Percentiles rank a stretch among this genome's conserved stretches.
Evolutionary conservation across 2,888 invertebrate genomes (phyloP).

Genomic region (Pachliopta kotzebuea): DNA sequence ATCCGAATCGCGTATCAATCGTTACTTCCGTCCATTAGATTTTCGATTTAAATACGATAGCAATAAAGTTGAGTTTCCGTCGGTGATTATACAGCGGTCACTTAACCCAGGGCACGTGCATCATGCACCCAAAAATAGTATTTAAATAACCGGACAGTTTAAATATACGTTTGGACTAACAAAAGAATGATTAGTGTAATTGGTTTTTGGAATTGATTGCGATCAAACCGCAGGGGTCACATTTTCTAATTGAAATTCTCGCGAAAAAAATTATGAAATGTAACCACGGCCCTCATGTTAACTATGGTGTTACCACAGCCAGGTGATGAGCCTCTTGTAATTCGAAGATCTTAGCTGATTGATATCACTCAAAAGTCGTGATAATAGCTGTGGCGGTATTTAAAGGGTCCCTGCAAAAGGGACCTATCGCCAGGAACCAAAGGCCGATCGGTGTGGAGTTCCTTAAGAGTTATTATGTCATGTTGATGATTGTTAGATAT

Average conservation of each 20-base stretch:
- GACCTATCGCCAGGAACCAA: no score
- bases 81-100: not conserved
- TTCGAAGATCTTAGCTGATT: no score
- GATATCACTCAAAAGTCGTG: no score
- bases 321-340: not conserved
- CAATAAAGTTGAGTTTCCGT: constrained; percentile 7
- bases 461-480: no score
- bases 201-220: constrained; percentile 44
- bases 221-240: constrained; percentile 7
- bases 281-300: constrained; percentile 7
- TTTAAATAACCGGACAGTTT: constrained; percentile 22
- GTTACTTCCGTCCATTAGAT: not conserved
- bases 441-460: no score
- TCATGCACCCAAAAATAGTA: constrained; percentile 16
- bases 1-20: constrained; percentile 1
- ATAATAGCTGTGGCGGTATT: no score
- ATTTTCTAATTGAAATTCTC: constrained; percentile 26
- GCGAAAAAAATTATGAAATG: constrained; percentile 12
- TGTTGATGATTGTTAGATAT: no score
- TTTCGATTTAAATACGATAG: not conserved
- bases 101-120: constrained; percentile 20
- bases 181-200: constrained; percentile 32
- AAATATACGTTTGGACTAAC: constrained; percentile 24
- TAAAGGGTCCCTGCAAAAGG: no score
- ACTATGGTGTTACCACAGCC: not conserved